phyloP scores from a whole-genome alignment of 1,140 invertebrate species.

The Lepidotrigona ventralis region DNA sequence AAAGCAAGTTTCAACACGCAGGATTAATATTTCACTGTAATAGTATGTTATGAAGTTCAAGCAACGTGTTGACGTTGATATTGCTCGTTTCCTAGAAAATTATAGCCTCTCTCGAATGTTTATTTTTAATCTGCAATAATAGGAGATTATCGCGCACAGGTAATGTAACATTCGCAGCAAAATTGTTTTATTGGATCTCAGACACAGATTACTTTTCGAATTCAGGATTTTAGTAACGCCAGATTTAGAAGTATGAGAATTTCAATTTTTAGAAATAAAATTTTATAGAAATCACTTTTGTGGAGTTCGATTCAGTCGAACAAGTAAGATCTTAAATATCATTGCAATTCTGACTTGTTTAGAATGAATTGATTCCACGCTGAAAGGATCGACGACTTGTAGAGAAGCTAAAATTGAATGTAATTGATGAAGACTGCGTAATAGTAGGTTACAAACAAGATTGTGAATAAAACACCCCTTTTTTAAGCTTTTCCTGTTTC shows the following conservation, averaged over 20 bases:
- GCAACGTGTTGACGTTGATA: neutral
- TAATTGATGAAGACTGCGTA: neutral
- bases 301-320: neutral
- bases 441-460: neutral
- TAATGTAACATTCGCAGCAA: neutral
- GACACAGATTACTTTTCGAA: neutral
- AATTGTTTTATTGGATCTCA: neutral
- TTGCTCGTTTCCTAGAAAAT: neutral
- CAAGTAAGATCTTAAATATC: neutral
- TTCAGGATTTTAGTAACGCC: neutral
- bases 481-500: conserved; percentile 3
- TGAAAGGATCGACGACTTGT: neutral
- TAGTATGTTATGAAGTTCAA: neutral
- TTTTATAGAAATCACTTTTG: neutral
- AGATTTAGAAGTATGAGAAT: no score
- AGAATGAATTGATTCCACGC: no score
- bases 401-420: neutral
- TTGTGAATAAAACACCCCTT: conserved; percentile 20
- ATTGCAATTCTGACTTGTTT: neutral
- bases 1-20: neutral
- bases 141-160: neutral
- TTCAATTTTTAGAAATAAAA: neutral
- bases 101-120: no score
- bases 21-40: neutral
- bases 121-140: neutral